These are phyloP conservation scores for Thalassoma bifasciatum DNA, from an alignment of 2,113 vertebrate genomes.

Conservation along the genomic window DNA sequence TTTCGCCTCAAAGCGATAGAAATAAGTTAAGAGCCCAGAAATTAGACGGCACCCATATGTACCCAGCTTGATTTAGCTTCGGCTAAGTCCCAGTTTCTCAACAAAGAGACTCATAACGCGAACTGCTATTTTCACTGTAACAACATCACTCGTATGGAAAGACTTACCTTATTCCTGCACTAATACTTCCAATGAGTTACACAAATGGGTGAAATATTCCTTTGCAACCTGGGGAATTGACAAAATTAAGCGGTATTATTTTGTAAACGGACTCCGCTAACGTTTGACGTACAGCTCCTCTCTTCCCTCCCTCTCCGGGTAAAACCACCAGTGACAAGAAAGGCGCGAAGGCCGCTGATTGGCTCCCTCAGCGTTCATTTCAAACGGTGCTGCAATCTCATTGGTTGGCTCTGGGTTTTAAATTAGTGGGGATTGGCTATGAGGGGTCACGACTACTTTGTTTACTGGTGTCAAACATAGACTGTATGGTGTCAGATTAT, in stretches of 20 bases:
- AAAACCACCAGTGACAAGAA: constrained; percentile 66
- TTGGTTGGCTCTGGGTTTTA: constrained; percentile 68
- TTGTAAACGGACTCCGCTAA: constrained; percentile 45
- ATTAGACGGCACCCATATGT: constrained; percentile 51
- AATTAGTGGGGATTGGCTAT: constrained; percentile 56
- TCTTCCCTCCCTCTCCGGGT: constrained; percentile 77
- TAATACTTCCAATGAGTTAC: constrained; percentile 8
- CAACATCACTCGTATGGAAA: fast-evolving
- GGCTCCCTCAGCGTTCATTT: constrained; percentile 68
- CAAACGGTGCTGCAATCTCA: constrained; percentile 64
- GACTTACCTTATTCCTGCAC: constrained; percentile 65
- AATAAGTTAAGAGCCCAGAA: constrained; percentile 17
- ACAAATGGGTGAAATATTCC: background rate
- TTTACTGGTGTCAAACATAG: constrained; percentile 67
- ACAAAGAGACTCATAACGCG: constrained; percentile 59
- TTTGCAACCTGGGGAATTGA: constrained; percentile 12
- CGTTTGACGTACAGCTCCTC: constrained; percentile 63
- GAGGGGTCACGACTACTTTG: constrained; percentile 41
- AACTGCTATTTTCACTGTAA: background rate
- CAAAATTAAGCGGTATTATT: constrained; percentile 45
- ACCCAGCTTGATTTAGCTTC: constrained; percentile 41
- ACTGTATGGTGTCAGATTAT: constrained; percentile 49
- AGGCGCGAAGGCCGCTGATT: constrained; percentile 84
- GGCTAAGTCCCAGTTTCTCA: constrained; percentile 40
- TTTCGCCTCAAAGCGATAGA: background rate